Conservation (phyloP, 92 coral and sea anemone species). For the Porites cylindrica region DNA sequence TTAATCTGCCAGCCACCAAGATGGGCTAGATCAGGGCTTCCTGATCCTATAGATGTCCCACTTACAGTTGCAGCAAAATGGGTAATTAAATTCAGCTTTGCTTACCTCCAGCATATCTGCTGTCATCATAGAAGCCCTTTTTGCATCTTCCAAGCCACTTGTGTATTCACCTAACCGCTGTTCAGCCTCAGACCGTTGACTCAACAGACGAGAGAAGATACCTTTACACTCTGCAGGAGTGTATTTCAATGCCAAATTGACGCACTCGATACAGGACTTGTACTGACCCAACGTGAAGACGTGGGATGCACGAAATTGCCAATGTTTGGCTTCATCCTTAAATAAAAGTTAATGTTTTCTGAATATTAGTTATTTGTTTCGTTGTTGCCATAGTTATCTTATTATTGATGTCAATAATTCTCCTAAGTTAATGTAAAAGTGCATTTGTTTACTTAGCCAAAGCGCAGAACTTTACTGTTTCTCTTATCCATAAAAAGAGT, state of each 20-base stretch:
- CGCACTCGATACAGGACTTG: constrained; percentile 23
- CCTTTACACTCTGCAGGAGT: constrained; percentile 54
- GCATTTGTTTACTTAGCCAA: no score
- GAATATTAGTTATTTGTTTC: no score
- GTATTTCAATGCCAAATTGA: constrained; percentile 66
- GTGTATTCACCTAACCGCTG: constrained; percentile 24
- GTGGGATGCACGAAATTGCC: constrained; percentile 50
- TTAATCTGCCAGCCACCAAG: no score
- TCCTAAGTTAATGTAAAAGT: no score
- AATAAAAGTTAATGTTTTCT: background rate
- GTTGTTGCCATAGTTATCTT: no score
- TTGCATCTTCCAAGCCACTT: constrained; percentile 66
- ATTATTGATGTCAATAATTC: no score
- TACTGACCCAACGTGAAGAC: background rate
- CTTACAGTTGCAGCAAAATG: background rate
- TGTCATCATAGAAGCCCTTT: constrained; percentile 33
- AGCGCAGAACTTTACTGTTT: no score
- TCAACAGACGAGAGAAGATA: constrained; percentile 49
- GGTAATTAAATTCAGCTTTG: background rate
- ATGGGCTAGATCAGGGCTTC: no score
- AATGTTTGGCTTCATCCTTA: constrained; percentile 61
- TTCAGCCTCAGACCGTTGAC: constrained; percentile 52
- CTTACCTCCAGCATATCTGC: constrained; percentile 55
- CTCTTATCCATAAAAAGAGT: no score
- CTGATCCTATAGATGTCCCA: no score